Evolutionary conservation across 2,797 vertebrate genomes (phyloP).

Genomic region (Neopelma chrysocephalum): DNA sequence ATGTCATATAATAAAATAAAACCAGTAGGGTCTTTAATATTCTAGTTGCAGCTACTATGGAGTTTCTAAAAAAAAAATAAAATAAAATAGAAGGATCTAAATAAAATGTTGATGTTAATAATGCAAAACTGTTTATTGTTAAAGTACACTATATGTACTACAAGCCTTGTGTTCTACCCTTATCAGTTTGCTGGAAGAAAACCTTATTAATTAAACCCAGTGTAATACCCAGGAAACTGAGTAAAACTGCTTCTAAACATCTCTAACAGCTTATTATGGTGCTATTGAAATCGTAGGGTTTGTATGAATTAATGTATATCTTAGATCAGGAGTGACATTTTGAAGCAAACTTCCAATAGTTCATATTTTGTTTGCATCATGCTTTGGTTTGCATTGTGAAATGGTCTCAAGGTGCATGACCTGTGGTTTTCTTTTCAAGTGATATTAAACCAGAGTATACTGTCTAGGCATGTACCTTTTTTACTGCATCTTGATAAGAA

Average conservation of each 20-base stretch:
- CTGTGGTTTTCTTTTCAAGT: not conserved
- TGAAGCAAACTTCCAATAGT: not conserved
- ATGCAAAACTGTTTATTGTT: not conserved
- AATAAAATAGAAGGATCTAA: not conserved
- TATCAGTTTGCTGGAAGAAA: not conserved
- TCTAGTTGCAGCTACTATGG: not conserved
- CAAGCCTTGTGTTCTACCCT: not conserved
- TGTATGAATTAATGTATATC: not conserved
- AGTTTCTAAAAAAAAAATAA: not conserved
- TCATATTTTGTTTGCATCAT: not conserved
- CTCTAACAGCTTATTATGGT: not conserved
- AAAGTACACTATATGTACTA: not conserved
- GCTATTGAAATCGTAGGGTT: not conserved
- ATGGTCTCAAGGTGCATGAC: not conserved
- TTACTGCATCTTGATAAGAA: not conserved
- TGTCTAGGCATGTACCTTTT: not conserved
- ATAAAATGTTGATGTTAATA: not conserved
- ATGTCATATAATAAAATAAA: not conserved
- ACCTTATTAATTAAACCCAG: not conserved
- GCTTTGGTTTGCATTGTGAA: not conserved
- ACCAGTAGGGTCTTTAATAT: not conserved
- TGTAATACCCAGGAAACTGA: not conserved
- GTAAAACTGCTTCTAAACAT: not conserved
- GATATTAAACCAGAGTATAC: not conserved
- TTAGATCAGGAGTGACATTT: not conserved